Conservation (phyloP, 2,113 vertebrate genomes). For the Calidris pugnax region DNA sequence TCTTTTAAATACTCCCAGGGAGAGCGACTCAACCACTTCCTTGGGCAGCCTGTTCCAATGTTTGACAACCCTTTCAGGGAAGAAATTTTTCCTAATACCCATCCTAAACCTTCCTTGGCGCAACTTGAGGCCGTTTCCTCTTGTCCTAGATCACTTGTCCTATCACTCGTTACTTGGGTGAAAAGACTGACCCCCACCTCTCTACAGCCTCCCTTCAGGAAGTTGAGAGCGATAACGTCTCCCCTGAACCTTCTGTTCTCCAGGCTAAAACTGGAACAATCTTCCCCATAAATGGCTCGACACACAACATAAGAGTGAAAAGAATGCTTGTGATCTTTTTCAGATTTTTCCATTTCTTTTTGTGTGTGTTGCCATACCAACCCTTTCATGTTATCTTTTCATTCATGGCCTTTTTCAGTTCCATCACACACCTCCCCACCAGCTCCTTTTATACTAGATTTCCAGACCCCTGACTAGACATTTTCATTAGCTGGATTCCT, state of each 20-base stretch:
- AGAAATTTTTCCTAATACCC: neutral
- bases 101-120: neutral
- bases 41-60: neutral
- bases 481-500: neutral
- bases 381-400: neutral
- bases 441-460: neutral
- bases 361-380: neutral
- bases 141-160: neutral
- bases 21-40: neutral
- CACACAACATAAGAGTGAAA: neutral
- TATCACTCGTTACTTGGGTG: neutral
- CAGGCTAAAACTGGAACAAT: neutral
- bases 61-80: neutral
- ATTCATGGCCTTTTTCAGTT: neutral
- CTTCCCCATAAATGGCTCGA: conserved; percentile 40
- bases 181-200: neutral
- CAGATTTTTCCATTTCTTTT: neutral
- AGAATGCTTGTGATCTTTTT: neutral
- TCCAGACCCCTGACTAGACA: neutral
- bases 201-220: neutral
- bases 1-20: neutral
- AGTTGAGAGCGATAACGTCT: neutral
- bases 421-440: neutral
- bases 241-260: neutral
- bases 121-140: neutral